phyloP scores from a whole-genome alignment of 2,888 invertebrate genomes.

The Andricus quercusramuli region DNA sequence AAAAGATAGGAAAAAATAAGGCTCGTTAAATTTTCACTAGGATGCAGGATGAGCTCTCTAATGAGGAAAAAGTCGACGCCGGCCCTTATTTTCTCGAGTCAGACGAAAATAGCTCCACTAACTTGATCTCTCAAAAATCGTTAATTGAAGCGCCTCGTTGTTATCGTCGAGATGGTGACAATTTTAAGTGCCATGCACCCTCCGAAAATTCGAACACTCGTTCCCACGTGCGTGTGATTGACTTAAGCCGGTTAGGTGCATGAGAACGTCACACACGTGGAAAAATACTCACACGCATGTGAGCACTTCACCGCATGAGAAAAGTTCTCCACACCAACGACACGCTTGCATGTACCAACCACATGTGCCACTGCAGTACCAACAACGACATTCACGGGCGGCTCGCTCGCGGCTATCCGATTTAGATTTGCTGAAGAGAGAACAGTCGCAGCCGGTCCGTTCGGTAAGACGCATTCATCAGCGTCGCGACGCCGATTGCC shows the following conservation, averaged over 20 bases:
- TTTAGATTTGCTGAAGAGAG: conserved; percentile 63
- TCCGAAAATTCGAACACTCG: background rate
- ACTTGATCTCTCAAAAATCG: background rate
- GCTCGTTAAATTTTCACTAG: too few relatives aligned
- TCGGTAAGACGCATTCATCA: conserved; percentile 62
- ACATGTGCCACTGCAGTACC: conserved; percentile 43
- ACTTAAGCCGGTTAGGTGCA: background rate
- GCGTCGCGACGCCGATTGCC: conserved; percentile 51
- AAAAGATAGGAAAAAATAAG: too few relatives aligned
- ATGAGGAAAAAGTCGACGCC: too few relatives aligned
- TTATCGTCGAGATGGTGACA: background rate
- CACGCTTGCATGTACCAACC: conserved; percentile 41
- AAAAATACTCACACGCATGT: background rate
- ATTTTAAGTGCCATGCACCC: background rate
- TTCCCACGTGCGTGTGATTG: background rate
- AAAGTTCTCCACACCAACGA: conserved; percentile 31
- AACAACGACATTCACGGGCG: conserved; percentile 43
- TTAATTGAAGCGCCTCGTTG: background rate
- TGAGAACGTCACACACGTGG: background rate
- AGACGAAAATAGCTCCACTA: background rate
- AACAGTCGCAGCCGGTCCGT: conserved; percentile 67
- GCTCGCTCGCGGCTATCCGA: conserved; percentile 58
- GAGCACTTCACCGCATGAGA: conserved; percentile 31
- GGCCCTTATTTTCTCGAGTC: background rate
- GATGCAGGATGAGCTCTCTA: too few relatives aligned